Evolutionary conservation across 1,140 invertebrate genomes (phyloP), one percentile per base, ranked within the genome.

Genomic region (Adoxophyes honmai): DNA sequence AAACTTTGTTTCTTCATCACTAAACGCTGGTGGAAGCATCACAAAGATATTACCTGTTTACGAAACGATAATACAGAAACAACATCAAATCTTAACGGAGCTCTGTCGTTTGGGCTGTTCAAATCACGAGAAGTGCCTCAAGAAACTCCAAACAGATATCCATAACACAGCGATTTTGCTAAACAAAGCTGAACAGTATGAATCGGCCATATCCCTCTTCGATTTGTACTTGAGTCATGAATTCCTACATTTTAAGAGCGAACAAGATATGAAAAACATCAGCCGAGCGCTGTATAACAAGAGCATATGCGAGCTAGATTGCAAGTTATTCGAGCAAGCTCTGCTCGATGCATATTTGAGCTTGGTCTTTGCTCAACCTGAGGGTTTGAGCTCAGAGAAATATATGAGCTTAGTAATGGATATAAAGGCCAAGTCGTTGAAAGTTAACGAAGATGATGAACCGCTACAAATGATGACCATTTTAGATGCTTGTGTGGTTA

Each of bases 231-330:
- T 88, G 2, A 66, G 64, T 57, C 68, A 68, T 44, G 81, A 86
- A 48, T 57, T 88, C 1, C 56, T n/a, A 6, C 52, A 63, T 44
- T 63, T 70, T 1, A 75, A 71, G 34, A 61, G 35, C 16, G 66
- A 68, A 9, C 14, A 13, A 0, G 76, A 82, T 7, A 34, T 68
- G 1, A 80, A 70, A 18, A 86, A 84, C 57, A 67, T 86, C 4
- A 70, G 75, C n/a, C 39, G 83, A 44, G 86, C 76, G 0, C 60
- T 86, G 4, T 88, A 86, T 14, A 88, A 88, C 36, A 85, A 81
- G 18, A 73, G 80, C 52, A 88, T 88, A 37, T 84, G 83, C 57
- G 75, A 86, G 52, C 34, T 84, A 18, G 82, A 86, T 14, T 70
- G 9, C 9, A 77, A 73, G 10, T 42, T 71, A 9, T 75, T 72